Percentiles rank a stretch among this genome's conserved stretches.
These are phyloP conservation scores for Lepidothrix coronata DNA, from an alignment of 2,113 vertebrate genomes.

Conservation along the genomic window DNA sequence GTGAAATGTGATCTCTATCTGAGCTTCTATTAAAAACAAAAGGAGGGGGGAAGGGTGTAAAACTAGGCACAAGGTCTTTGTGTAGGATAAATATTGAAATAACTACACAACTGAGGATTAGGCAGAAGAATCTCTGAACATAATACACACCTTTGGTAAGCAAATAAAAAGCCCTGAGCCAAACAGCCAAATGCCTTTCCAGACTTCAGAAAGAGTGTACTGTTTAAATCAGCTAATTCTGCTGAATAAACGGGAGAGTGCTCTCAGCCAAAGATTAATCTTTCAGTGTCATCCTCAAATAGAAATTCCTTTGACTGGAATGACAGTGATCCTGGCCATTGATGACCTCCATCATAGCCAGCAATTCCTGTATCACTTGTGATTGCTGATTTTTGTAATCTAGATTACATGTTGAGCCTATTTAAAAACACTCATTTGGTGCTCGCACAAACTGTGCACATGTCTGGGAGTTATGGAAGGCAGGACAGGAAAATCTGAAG, in stretches of 20 bases:
- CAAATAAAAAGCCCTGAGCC: neutral
- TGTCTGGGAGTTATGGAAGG: neutral
- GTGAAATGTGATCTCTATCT: neutral
- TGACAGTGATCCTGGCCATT: slow-evolving; percentile 10
- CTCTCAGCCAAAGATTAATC: slow-evolving; percentile 67
- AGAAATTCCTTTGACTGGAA: slow-evolving; percentile 36
- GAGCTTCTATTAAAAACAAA: neutral
- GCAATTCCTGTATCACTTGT: neutral
- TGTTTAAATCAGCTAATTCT: slow-evolving; percentile 65
- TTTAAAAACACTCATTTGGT: neutral
- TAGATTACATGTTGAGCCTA: neutral
- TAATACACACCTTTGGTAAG: slow-evolving; percentile 60
- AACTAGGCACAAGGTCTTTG: slow-evolving; percentile 3
- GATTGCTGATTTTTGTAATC: neutral
- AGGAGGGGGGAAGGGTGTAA: neutral
- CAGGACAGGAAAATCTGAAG: neutral
- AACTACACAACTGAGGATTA: slow-evolving; percentile 8
- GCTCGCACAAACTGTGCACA: fast-evolving
- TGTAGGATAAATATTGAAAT: slow-evolving; percentile 57
- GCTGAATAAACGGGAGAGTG: slow-evolving; percentile 35
- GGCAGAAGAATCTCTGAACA: slow-evolving; percentile 50
- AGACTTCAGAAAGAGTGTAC: neutral
- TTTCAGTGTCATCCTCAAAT: slow-evolving; percentile 38
- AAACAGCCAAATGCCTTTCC: neutral
- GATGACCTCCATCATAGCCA: neutral